These are phyloP conservation scores for Trachelus tabidus DNA, from an alignment of 2,888 invertebrate species.

Conservation along the genomic window DNA sequence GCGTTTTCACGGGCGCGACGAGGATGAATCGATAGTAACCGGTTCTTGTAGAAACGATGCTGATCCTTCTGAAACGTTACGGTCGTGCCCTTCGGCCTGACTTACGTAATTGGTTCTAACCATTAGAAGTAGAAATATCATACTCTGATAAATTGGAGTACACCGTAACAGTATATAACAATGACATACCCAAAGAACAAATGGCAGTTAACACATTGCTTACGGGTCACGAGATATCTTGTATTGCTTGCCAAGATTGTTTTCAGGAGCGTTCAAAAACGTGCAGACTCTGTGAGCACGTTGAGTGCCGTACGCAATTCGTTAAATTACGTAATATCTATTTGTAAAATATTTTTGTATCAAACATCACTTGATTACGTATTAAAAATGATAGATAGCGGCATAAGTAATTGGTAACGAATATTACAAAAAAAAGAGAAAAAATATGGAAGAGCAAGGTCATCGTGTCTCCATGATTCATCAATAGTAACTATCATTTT, in stretches of 20 bases:
- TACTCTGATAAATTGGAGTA: background rate
- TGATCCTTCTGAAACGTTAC: constrained; percentile 30
- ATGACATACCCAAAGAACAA: background rate
- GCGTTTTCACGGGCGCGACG: background rate
- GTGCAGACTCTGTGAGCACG: too few relatives aligned
- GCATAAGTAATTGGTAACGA: background rate
- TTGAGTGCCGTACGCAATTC: too few relatives aligned
- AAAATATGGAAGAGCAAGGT: background rate
- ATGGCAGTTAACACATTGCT: background rate
- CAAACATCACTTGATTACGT: too few relatives aligned
- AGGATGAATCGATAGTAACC: background rate
- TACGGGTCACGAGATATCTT: too few relatives aligned
- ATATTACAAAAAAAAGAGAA: background rate
- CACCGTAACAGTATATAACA: background rate
- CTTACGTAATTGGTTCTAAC: constrained; percentile 38
- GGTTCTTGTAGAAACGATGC: constrained; percentile 29
- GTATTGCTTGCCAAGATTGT: too few relatives aligned
- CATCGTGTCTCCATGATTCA: background rate
- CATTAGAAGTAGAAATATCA: constrained; percentile 5
- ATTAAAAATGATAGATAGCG: too few relatives aligned
- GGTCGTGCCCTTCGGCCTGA: constrained; percentile 36
- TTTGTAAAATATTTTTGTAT: too few relatives aligned
- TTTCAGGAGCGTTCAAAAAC: too few relatives aligned
- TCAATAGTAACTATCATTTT: background rate
- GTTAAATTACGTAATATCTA: background rate